phyloP scores from a whole-genome alignment of 2,797 vertebrate genomes.

The Coreius guichenoti region DNA sequence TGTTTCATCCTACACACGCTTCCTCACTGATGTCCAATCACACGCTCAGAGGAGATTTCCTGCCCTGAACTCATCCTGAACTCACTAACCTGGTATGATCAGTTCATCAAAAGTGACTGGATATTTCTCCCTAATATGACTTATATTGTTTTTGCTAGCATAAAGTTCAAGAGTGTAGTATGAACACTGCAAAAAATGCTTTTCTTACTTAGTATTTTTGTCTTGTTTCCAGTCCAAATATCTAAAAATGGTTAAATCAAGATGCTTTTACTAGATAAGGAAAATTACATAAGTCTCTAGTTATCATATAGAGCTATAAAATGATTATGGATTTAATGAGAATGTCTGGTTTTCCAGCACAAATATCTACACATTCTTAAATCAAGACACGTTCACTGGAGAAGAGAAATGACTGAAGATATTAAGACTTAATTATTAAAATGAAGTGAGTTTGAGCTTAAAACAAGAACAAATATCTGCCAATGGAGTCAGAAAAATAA shows the following conservation, averaged over 20 bases:
- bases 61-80: background rate
- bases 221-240: background rate
- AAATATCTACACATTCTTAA: background rate
- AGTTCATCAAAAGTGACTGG: background rate
- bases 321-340: no score
- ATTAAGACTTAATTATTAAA: background rate
- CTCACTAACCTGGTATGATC: background rate
- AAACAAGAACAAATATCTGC: background rate
- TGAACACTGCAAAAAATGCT: no score
- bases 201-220: background rate
- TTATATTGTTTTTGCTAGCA: background rate
- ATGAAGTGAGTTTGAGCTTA: background rate
- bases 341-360: background rate
- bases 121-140: background rate
- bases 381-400: background rate
- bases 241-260: background rate
- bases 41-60: conserved; percentile 11
- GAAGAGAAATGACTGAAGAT: no score
- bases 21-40: conserved; percentile 9
- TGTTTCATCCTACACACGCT: conserved; percentile 7
- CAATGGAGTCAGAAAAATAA: no score
- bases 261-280: no score
- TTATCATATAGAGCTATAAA: no score
- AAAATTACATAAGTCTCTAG: no score
- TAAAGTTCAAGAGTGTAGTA: background rate